Conservation (phyloP, 2,113 vertebrate genomes). For the Cynopterus brachyotis region DNA sequence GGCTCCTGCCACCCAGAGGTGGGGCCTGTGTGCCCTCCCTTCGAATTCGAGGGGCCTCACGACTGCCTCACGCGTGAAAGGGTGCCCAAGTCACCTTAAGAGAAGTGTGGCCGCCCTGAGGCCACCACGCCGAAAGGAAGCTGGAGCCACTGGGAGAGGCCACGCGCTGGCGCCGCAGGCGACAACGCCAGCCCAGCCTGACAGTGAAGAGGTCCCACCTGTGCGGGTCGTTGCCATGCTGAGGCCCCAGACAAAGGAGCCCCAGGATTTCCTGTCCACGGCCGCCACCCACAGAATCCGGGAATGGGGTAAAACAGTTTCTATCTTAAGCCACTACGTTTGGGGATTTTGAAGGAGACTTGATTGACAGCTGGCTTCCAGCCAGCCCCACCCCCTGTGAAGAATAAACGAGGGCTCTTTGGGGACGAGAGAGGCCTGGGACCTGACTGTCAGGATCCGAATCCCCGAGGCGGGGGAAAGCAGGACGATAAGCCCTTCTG, state of each 20-base stretch:
- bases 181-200: not conserved
- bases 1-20: not conserved
- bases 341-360: not conserved
- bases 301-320: not conserved
- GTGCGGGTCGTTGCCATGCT: not conserved
- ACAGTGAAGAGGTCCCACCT: not conserved
- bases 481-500: not conserved
- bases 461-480: not conserved
- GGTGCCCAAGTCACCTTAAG: not conserved
- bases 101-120: not conserved
- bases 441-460: not conserved
- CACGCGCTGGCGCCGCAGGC: fast-evolving
- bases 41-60: not conserved
- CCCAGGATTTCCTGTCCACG: not conserved
- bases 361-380: too few species aligned
- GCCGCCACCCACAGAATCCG: not conserved
- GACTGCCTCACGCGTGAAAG: not conserved
- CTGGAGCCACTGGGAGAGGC: not conserved
- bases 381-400: not conserved
- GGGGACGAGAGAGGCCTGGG: not conserved
- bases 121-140: not conserved
- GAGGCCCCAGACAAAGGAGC: not conserved
- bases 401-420: not conserved
- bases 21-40: not conserved
- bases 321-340: not conserved